Evolutionary conservation across 2,113 vertebrate genomes (phyloP).

Genomic region (Zapus hudsonius): DNA sequence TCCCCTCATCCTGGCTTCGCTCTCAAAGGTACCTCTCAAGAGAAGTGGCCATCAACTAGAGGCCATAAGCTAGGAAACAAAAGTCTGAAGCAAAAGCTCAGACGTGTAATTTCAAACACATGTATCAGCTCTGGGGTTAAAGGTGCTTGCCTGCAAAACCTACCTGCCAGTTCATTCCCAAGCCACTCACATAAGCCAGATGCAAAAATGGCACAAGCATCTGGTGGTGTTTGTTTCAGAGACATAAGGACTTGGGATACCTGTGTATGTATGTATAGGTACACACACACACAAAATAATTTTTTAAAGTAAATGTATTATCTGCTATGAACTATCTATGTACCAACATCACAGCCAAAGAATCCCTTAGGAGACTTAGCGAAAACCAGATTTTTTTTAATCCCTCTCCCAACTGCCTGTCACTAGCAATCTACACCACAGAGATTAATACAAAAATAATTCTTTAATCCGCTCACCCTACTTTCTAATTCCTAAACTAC

Average conservation of each 20-base stretch:
- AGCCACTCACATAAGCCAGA: no score
- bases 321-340: not conserved
- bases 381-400: conserved; percentile 72
- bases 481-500: conserved; percentile 70
- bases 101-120: no score
- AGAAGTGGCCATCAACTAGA: not conserved
- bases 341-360: not conserved
- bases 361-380: conserved; percentile 59
- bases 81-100: no score
- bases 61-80: not conserved
- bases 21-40: not conserved
- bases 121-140: no score
- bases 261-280: no score
- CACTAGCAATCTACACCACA: conserved; percentile 18
- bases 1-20: not conserved
- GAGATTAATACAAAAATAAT: conserved; percentile 72
- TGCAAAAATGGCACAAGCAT: no score
- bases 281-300: no score
- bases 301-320: not conserved
- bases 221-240: no score
- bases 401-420: conserved; percentile 50
- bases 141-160: no score
- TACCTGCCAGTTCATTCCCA: no score
- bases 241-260: no score
- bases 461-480: conserved; percentile 67